A percentile compares a stretch with the other conserved stretches of the same genome.
phyloP scores from a whole-genome alignment of 2,797 vertebrate genomes.

The Brachyrhaphis roseni region DNA sequence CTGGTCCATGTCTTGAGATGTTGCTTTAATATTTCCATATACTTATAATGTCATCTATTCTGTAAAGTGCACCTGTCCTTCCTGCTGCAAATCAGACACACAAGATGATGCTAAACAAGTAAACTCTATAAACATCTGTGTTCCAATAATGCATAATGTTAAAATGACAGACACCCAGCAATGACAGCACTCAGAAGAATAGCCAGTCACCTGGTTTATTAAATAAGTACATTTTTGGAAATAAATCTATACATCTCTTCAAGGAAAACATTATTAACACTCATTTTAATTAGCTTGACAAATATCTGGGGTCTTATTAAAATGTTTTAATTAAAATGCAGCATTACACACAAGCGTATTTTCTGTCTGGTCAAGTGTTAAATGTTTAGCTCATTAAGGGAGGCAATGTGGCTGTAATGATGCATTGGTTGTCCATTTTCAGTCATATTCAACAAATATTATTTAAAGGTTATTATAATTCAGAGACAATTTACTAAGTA shows the following conservation, averaged over 20 bases:
- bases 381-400: too few relatives aligned
- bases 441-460: background rate
- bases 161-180: background rate
- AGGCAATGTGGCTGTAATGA: background rate
- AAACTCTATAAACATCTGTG: background rate
- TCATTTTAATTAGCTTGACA: background rate
- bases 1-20: background rate
- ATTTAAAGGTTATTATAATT: background rate
- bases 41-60: too few relatives aligned
- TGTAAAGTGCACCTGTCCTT: too few relatives aligned
- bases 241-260: background rate
- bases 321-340: background rate
- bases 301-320: background rate
- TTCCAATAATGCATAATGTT: background rate
- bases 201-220: background rate
- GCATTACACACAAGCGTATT: background rate
- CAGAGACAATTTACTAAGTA: background rate
- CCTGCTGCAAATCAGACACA: background rate
- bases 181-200: background rate
- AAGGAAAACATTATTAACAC: background rate
- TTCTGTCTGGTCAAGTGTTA: too few relatives aligned
- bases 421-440: background rate
- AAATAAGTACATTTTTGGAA: background rate
- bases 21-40: background rate
- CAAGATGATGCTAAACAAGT: background rate